Percentiles rank a stretch among this genome's conserved stretches.
phyloP scores from a whole-genome alignment of 2,797 vertebrate genomes.

The Anguilla pacifica region DNA sequence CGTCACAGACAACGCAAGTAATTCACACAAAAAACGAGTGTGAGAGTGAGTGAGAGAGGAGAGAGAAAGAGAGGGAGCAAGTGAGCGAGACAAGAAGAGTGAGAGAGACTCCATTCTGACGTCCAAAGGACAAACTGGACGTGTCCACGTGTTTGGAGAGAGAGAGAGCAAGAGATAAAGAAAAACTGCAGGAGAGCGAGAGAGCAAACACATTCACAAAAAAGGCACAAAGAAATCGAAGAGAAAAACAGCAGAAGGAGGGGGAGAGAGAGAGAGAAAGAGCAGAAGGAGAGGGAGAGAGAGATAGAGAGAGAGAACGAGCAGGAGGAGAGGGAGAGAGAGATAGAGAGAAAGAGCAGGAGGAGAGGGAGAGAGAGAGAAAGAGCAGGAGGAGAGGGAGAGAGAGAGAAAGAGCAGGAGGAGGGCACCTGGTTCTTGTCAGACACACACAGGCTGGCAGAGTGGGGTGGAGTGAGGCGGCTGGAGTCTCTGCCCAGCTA shows the following conservation, averaged over 20 bases:
- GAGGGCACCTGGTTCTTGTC: slow-evolving; percentile 72
- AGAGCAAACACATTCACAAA: not conserved
- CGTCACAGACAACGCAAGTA: not conserved
- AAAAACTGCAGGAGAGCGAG: not conserved
- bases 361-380: slow-evolving; percentile 34
- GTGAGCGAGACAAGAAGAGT: not conserved
- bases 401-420: not conserved
- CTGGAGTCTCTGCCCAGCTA: slow-evolving; percentile 68
- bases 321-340: slow-evolving; percentile 32
- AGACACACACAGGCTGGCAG: slow-evolving; percentile 57
- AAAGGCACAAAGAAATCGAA: slow-evolving; percentile 5
- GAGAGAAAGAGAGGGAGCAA: slow-evolving; percentile 40
- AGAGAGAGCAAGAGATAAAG: not conserved
- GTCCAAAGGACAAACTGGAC: not conserved
- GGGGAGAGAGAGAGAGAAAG: not conserved
- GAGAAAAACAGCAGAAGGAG: not conserved
- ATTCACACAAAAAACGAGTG: not conserved
- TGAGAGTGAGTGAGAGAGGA: not conserved
- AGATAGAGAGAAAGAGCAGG: no score
- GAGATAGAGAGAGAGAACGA: slow-evolving; percentile 15
- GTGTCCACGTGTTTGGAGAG: not conserved
- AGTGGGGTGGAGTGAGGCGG: slow-evolving; percentile 49
- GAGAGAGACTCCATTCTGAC: not conserved
- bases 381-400: slow-evolving; percentile 39
- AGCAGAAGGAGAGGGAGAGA: not conserved